phyloP scores from a whole-genome alignment of 2,113 vertebrate genomes.

The Bubo blakistoni region DNA sequence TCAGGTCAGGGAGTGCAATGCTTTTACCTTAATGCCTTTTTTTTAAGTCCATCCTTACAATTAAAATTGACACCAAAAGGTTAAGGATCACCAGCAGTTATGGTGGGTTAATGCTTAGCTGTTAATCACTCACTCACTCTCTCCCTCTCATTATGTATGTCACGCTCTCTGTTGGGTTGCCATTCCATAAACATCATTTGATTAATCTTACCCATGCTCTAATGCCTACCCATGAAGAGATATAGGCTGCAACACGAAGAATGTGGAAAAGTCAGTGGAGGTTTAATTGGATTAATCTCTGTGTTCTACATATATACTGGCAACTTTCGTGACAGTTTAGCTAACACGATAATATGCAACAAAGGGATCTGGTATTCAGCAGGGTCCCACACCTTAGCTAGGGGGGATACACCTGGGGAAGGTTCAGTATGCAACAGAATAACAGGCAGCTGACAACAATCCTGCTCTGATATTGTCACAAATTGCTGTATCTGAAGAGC shows the following conservation, averaged over 20 bases:
- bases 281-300: slow-evolving; percentile 79
- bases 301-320: slow-evolving; percentile 25
- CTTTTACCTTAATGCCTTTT: background rate
- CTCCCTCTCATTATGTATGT: slow-evolving; percentile 29
- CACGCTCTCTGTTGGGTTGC: background rate
- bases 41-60: background rate
- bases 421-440: slow-evolving; percentile 37
- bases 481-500: background rate
- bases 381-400: slow-evolving; percentile 72
- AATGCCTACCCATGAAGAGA: background rate
- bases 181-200: background rate
- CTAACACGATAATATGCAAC: slow-evolving; percentile 63
- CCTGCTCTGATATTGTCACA: slow-evolving; percentile 55
- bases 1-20: background rate
- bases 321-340: slow-evolving; percentile 71
- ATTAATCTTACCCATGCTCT: background rate
- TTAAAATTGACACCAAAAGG: background rate
- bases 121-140: background rate
- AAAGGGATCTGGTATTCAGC: slow-evolving; percentile 65
- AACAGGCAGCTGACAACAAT: slow-evolving; percentile 62
- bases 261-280: slow-evolving; percentile 73
- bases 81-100: slow-evolving; percentile 16
- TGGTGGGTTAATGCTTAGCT: background rate
- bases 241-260: slow-evolving; percentile 49
- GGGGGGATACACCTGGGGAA: slow-evolving; percentile 79